Evolutionary conservation across 2,797 vertebrate species (phyloP), one percentile per base, ranked within the genome.

Genomic region (Scolopax bukidnonensis): DNA sequence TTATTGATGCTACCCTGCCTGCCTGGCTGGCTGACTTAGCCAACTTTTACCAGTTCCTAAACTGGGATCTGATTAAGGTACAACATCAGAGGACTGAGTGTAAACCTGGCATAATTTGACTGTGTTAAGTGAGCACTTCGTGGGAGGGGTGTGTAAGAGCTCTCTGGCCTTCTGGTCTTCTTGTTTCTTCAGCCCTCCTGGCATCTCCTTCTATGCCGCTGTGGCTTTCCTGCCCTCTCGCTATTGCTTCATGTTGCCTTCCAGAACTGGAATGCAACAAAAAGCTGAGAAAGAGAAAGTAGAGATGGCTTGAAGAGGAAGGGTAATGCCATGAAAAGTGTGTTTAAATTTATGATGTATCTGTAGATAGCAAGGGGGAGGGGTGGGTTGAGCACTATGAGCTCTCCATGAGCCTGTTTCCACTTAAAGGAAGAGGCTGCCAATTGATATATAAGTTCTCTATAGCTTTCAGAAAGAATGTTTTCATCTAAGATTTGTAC

Each of bases 91-190:
- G 21, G 11, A 18, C 1, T 45, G 59, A 25, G 30, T 2, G 12
- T 23, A 30, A 38, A 9, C 11, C 12, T 76, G 54, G 50, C 43
- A 74, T 51, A 50, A 60, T 33, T 3, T 71, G 38, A 15, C 38
- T 24, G 24, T 20, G 1, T 32, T n/a, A 13, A 36, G 21, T 16
- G 6, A 56, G 28, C 1, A 1, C 27, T 53, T 40, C 9, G 3
- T 18, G 10, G 47, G 61, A n/a, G 40, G 23, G 36, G 21, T 51
- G 28, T 2, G 18, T 28, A 30, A 73, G 14, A 60, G 36, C 25
- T 56, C 43, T 75, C 1, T 51, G 38, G 27, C 33, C 18, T 33
- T n/a, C 38, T 59, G 48, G 38, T 6, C 11, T 18, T 76, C 47
- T 33, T 27, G 32, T 40, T 57, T 38, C 13, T 45, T 14, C 6